Evolutionary conservation across 2,888 invertebrate species (phyloP), one percentile per base, ranked within the genome.

Genomic region (Sclerodermus sp.): DNA sequence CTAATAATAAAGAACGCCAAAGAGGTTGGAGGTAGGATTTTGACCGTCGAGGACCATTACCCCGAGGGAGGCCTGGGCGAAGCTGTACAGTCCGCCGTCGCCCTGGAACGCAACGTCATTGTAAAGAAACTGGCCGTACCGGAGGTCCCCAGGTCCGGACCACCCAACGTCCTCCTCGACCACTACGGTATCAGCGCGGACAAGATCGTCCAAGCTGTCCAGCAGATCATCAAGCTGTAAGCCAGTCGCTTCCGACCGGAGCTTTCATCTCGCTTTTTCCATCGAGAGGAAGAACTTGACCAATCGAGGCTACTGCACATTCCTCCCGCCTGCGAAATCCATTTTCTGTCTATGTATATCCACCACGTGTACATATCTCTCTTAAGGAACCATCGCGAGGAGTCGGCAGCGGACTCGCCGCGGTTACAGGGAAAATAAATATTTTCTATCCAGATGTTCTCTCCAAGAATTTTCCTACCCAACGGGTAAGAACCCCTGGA

Each of bases 1-100:
- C 83, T 87, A 1, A 86, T 99, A 36, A 77, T 89, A 36, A 80
- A 82, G 45, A 87, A 93, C 76, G 96, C 94, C 1, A 82, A 83
- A 55, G 88, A 88, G 47, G 88, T 85, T 48, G 90, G 89, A 6
- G 95, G 95, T 1, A 82, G 87, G 9, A 85, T 99, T 47, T 77
- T 99, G 43, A 94, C 95, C 31, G 95, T 97, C 0, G 99, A 99
- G 79, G 99, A 99, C 78, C 99, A 99, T 79, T 99, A 99, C 78
- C 87, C 90, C 59, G 92, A 92, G 78, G 96, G 99, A 57, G 99
- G 99, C 45, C 74, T 99, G 47, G 99, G 99, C 53, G 98, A 99
- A 77, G 96, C 98, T 14, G 97, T 98, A 8, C 77, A 89, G 12
- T 87, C 90, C 0, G 93, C 91, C 6, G 82, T 96, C 51, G 86